phyloP scores from a whole-genome alignment of 2,888 invertebrate genomes.

The Venustoraphidia nigricollis region DNA sequence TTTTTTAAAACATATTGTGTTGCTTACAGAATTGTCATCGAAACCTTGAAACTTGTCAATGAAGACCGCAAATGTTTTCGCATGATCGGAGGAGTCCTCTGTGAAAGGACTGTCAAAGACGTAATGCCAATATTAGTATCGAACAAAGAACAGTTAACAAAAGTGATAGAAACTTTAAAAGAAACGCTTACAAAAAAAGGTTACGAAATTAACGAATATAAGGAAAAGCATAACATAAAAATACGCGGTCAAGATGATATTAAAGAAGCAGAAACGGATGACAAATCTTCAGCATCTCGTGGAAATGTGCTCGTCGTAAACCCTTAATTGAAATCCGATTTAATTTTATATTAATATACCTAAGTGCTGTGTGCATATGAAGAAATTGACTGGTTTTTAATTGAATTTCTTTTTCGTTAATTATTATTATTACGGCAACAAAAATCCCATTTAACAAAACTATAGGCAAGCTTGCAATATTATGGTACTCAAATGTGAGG shows the following conservation, averaged over 20 bases:
- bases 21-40: slow-evolving; percentile 73
- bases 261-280: slow-evolving; percentile 13
- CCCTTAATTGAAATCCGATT: no score
- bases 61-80: slow-evolving; percentile 78
- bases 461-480: no score
- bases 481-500: no score
- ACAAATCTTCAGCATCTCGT: slow-evolving; percentile 16
- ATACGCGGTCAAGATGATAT: slow-evolving; percentile 53
- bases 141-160: slow-evolving; percentile 66
- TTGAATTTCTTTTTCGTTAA: no score
- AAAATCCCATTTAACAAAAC: no score
- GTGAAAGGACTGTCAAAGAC: slow-evolving; percentile 83
- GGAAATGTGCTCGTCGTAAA: slow-evolving; percentile 26
- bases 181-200: slow-evolving; percentile 78
- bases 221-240: slow-evolving; percentile 77
- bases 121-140: slow-evolving; percentile 70
- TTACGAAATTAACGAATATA: slow-evolving; percentile 78
- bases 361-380: no score
- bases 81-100: slow-evolving; percentile 85
- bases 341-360: no score
- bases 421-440: no score
- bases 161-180: slow-evolving; percentile 62
- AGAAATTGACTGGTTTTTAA: no score
- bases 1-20: slow-evolving; percentile 6
- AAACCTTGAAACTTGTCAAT: slow-evolving; percentile 76